Conservation (phyloP, 2,888 invertebrate species). For the Herminia tarsipennalis region DNA sequence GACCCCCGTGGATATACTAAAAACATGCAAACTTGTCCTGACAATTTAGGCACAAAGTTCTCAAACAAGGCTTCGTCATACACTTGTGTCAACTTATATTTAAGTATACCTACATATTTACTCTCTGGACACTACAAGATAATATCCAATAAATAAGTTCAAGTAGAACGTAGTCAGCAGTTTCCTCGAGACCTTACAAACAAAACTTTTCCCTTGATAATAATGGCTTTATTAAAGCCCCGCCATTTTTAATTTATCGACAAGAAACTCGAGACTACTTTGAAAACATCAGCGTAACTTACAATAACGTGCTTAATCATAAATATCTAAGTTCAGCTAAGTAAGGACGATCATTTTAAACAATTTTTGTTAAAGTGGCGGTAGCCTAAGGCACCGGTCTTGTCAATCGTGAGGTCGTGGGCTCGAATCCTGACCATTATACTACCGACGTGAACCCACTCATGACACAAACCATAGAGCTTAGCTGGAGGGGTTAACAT, state of each 20-base stretch:
- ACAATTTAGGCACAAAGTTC: too few species aligned
- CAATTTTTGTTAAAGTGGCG: neutral
- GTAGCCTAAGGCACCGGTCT: too few species aligned
- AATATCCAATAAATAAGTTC: slow-evolving; percentile 14
- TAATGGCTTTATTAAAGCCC: slow-evolving; percentile 15
- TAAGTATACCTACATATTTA: too few species aligned
- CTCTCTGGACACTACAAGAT: slow-evolving; percentile 4
- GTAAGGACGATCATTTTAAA: slow-evolving; percentile 1
- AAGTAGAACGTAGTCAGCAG: slow-evolving; percentile 6
- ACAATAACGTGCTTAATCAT: slow-evolving; percentile 12
- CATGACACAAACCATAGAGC: too few species aligned
- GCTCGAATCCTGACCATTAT: too few species aligned
- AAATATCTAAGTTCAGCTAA: slow-evolving; percentile 6
- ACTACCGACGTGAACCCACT: too few species aligned
- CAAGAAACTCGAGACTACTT: slow-evolving; percentile 13
- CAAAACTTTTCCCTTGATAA: slow-evolving; percentile 22
- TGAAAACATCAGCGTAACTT: slow-evolving; percentile 11
- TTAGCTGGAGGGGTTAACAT: too few species aligned
- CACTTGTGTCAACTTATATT: too few species aligned
- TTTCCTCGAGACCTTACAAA: slow-evolving; percentile 13
- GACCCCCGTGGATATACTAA: too few species aligned
- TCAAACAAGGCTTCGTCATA: too few species aligned
- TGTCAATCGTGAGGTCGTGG: too few species aligned
- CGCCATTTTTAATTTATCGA: slow-evolving; percentile 24
- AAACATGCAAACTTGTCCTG: too few species aligned